phyloP scores from a whole-genome alignment of 1,140 invertebrate genomes.

The Glomeris maerens region DNA sequence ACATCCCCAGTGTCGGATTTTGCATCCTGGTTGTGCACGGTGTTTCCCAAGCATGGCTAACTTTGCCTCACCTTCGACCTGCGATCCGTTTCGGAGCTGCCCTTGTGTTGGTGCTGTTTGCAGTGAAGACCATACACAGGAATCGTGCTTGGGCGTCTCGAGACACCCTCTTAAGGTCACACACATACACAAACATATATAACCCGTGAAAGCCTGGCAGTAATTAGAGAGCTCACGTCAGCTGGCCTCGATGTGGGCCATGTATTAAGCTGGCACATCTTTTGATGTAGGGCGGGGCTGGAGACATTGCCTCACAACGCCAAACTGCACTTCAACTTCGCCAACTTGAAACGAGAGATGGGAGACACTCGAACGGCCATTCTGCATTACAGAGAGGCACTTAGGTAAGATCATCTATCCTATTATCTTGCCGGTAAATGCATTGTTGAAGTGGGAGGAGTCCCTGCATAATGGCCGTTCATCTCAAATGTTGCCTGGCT shows the following conservation, averaged over 20 bases:
- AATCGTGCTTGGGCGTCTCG: constrained; percentile 65
- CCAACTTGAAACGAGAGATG: constrained; percentile 65
- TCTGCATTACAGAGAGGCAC: constrained; percentile 60
- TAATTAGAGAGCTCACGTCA: no score
- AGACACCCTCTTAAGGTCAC: constrained; percentile 41
- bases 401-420: constrained; percentile 57
- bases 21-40: constrained; percentile 25
- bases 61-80: constrained; percentile 19
- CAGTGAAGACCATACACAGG: constrained; percentile 47
- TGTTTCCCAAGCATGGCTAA: constrained; percentile 14
- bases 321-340: constrained; percentile 84
- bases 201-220: no score
- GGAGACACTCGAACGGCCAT: constrained; percentile 50
- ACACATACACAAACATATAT: no score
- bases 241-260: no score
- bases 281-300: constrained; percentile 52
- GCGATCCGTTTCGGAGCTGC: constrained; percentile 14
- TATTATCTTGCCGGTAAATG: constrained; percentile 13
- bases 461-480: constrained; percentile 12
- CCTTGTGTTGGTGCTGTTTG: constrained; percentile 38
- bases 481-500: no score
- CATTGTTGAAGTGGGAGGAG: constrained; percentile 12
- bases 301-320: constrained; percentile 65
- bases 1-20: constrained; percentile 47
- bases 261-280: no score